These are phyloP conservation scores for Aricia agestis DNA, from an alignment of 1,140 invertebrate species.

Conservation along the genomic window DNA sequence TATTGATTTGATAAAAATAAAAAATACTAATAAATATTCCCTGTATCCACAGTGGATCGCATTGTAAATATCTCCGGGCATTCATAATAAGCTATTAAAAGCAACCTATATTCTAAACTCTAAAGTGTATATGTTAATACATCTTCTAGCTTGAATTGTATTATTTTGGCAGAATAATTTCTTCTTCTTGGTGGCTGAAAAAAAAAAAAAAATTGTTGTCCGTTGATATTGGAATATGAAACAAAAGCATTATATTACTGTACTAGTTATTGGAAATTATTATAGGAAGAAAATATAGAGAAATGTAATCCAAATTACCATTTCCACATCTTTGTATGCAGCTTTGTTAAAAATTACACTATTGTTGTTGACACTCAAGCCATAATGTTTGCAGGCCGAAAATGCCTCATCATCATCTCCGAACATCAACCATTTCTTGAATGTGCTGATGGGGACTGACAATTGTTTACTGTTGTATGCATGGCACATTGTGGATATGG, in stretches of 20 bases:
- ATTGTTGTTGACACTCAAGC: slow-evolving; percentile 35
- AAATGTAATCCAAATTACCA: slow-evolving; percentile 20
- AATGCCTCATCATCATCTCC: slow-evolving; percentile 36
- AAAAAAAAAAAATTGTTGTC: background rate
- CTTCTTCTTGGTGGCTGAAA: slow-evolving; percentile 28
- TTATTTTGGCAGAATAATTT: slow-evolving; percentile 27
- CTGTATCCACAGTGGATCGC: no score
- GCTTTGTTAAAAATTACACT: slow-evolving; percentile 49
- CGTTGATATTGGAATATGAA: background rate
- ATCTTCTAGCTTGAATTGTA: slow-evolving; percentile 29
- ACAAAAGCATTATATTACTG: background rate
- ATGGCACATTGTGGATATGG: slow-evolving; percentile 73
- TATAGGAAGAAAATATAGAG: no score
- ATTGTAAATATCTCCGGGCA: no score
- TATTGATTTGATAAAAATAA: no score
- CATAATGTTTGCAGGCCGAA: slow-evolving; percentile 46
- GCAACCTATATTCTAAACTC: no score
- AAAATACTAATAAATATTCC: no score
- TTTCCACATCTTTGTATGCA: slow-evolving; percentile 42
- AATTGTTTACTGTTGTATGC: slow-evolving; percentile 77
- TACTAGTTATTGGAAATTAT: no score
- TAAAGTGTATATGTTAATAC: slow-evolving; percentile 27
- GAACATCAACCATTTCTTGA: slow-evolving; percentile 54
- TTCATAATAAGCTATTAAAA: no score
- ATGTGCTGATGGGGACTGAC: slow-evolving; percentile 55